Base-by-base conservation (phyloP, 2,797 vertebrate species). In the Anisognathus igniventris region DNA sequence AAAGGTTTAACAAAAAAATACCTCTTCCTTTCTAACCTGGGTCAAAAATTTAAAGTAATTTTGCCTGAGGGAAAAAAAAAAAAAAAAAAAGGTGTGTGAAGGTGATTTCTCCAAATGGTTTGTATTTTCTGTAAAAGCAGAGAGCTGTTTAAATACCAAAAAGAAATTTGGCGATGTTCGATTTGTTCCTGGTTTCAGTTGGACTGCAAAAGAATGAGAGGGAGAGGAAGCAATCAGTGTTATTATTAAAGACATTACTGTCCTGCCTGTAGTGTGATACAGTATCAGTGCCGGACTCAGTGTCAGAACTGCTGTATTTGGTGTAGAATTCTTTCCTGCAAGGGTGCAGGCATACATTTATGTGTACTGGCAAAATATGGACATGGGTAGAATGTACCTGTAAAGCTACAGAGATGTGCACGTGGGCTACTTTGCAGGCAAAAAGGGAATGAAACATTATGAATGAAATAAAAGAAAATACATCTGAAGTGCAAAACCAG, bases 111-210 rank as follows among this genome's bases (percentile, higher is more conserved):
- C 12, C 44, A 88, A 89, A 66, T 27, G 18, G 45, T 88, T 93
- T 79, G 9, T 88, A n/a, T 86, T 82, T 92, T 66, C 65, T 92
- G 31, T 90, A 71, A 87, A 91, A 93, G 62, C 74, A 76, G 56
- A 78, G 86, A 91, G 44, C 74, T 92, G 30, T 95, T 93, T 80
- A 94, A 94, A 87, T 78, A 92, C 71, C 56, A 74, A 65, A 74
- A 65, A 90, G 44, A 88, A 93, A 90, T 51, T 82, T 93, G 60
- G 66, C 60, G 72, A 8, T 3, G 20, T 78, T 93, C 27, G 30
- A 5, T 83, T 67, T 6, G 25, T 90, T 91, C 70, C 92, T 21
- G 28, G 64, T 95, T 88, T 81, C 60, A 87, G 42, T 10, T 94
- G 30, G 68, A 62, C 57, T 92, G 80, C 79, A 64, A 61, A 91